Base-by-base conservation (phyloP, 2,888 invertebrate genomes). In the Dryocosmus kuriphilus region DNA sequence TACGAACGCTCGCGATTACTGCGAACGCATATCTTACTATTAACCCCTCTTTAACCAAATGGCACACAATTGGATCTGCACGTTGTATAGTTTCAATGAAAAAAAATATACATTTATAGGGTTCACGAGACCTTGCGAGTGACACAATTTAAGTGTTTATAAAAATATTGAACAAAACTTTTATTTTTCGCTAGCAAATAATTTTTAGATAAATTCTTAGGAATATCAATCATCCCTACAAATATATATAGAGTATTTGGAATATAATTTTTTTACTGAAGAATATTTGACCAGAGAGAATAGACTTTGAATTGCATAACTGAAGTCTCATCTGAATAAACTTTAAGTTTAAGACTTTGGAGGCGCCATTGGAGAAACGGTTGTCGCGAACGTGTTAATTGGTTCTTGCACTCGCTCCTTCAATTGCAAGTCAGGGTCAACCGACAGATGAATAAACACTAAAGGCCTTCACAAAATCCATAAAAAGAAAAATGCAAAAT, bases 41-140 rank as follows among this genome's bases (percentile, higher is more conserved):
- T 89, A 88, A 89, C 87, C 87, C 77, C 85, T 85, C 85, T 87
- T 86, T 84, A 85, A 81, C 80, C 85, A 86, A 87, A 85, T 27
- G 84, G 84, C 79, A 63, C 78, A 84, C 84, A 86, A 89, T 88
- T 87, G 85, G 82, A 84, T 77, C 79, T 62, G 74, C 67, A 63
- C n/a, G 74, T 57, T 62, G 77, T 75, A 61, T 71, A 55, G 74
- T 77, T 63, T 71, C 30, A 51, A 9, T 51, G 1, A 71, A 19
- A 71, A 19, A 71, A 9, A 27, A 32, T 9, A 65, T 24, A n/a
- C 11, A 41, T 24, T 65, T 41, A 41, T 65, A 14, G 27, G 35
- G 27, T 41, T 67, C 19, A 60, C 16, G 6, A 16, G 60, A 60
- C 60, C 27, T 14, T 22, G 55, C 16, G 6, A 60, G 11, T 71